These are phyloP conservation scores for Choristoneura rosaceana DNA, from an alignment of 2,888 invertebrate genomes.

Conservation along the genomic window DNA sequence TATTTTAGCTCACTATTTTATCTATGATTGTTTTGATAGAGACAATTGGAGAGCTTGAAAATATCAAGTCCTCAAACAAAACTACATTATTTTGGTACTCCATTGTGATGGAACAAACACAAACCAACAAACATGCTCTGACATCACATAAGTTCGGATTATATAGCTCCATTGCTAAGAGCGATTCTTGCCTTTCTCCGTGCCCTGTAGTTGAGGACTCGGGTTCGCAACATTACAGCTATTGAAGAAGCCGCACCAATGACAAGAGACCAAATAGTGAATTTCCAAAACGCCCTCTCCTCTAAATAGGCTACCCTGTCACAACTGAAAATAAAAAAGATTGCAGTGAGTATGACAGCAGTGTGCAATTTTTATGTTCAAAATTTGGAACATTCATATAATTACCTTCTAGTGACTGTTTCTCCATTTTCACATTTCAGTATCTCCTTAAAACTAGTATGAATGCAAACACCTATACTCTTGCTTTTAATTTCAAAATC, in stretches of 20 bases:
- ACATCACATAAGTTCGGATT: not conserved
- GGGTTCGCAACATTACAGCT: conserved; percentile 87
- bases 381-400: not conserved
- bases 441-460: conserved; percentile 93
- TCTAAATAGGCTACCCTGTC: conserved; percentile 94
- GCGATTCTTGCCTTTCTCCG: conserved; percentile 89
- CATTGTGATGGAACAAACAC: not conserved
- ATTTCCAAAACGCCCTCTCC: conserved; percentile 93
- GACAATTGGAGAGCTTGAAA: no score
- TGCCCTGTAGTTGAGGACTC: conserved; percentile 88
- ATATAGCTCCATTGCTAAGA: conserved; percentile 87
- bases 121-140: not conserved
- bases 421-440: conserved; percentile 92
- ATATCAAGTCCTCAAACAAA: not conserved
- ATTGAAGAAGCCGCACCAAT: conserved; percentile 87
- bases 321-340: conserved; percentile 87
- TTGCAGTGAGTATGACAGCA: not conserved
- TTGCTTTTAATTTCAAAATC: conserved; percentile 93
- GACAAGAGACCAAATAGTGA: conserved; percentile 89
- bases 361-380: not conserved
- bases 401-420: conserved; percentile 90
- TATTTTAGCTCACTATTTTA: not conserved
- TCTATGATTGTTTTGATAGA: not conserved
- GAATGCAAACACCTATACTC: conserved; percentile 92
- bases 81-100: not conserved